A percentile compares a stretch with the other conserved stretches of the same genome.
Conservation (phyloP, 2,113 vertebrate species). For the Phrynocephalus versicolor region DNA sequence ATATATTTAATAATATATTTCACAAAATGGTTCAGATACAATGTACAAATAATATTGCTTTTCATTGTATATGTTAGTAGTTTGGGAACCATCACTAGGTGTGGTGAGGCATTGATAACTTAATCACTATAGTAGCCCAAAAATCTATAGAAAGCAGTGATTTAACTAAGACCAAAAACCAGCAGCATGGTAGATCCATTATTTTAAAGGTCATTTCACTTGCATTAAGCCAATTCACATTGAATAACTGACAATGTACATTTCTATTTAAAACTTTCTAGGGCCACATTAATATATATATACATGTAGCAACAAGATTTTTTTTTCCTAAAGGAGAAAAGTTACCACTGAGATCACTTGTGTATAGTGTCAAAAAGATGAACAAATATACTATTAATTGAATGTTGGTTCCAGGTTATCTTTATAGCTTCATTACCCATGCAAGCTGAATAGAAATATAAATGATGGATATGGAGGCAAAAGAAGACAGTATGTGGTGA, state of each 20-base stretch:
- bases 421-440: neutral
- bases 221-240: slow-evolving; percentile 27
- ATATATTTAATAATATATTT: slow-evolving; percentile 27
- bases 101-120: neutral
- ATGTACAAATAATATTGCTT: slow-evolving; percentile 11
- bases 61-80: neutral
- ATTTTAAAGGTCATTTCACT: slow-evolving; percentile 29
- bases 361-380: neutral
- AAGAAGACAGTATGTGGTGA: no score
- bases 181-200: neutral
- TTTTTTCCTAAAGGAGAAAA: neutral
- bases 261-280: slow-evolving; percentile 26
- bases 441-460: neutral
- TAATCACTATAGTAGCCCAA: neutral
- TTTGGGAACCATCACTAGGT: neutral
- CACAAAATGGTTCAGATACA: neutral
- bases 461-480: no score
- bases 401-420: neutral
- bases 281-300: neutral
- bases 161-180: slow-evolving; percentile 25
- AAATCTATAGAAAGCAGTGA: neutral
- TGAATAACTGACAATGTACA: slow-evolving; percentile 32
- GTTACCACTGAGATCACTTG: neutral
- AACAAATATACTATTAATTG: neutral
- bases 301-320: neutral